Conservation (phyloP, 2,888 invertebrate species). For the Drosophila multiciliata region DNA sequence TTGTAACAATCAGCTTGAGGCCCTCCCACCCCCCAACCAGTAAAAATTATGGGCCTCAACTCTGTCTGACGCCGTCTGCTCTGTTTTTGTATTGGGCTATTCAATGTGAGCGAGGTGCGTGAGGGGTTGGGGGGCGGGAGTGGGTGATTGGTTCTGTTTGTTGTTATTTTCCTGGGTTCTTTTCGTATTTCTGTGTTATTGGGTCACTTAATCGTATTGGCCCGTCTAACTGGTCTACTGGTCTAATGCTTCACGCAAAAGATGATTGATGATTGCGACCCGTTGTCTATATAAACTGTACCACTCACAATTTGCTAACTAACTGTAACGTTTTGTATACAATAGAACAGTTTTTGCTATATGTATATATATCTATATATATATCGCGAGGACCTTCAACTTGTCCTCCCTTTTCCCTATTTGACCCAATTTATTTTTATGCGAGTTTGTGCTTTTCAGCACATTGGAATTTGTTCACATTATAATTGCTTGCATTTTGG, state of each 20-base stretch:
- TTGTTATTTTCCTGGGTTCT: slow-evolving; percentile 27
- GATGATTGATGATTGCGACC: slow-evolving; percentile 68
- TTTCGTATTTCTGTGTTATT: slow-evolving; percentile 47
- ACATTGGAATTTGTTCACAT: slow-evolving; percentile 30
- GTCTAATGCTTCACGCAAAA: slow-evolving; percentile 48
- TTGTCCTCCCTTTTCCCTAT: slow-evolving; percentile 25
- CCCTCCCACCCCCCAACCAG: background rate
- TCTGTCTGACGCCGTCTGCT: slow-evolving; percentile 7
- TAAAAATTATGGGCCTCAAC: slow-evolving; percentile 19
- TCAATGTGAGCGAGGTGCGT: background rate
- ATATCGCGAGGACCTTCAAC: slow-evolving; percentile 54
- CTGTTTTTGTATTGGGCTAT: background rate
- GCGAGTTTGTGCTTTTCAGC: slow-evolving; percentile 13
- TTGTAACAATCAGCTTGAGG: slow-evolving; percentile 24
- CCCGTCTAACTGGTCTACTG: slow-evolving; percentile 17
- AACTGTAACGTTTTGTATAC: slow-evolving; percentile 30
- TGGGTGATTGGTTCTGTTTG: background rate
- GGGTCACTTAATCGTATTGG: slow-evolving; percentile 62
- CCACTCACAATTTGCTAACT: slow-evolving; percentile 24
- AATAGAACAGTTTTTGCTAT: slow-evolving; percentile 12
- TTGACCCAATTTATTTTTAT: slow-evolving; percentile 62
- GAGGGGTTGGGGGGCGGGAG: background rate
- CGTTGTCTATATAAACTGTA: slow-evolving; percentile 39
- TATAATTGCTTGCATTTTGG: slow-evolving; percentile 48
- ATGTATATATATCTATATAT: background rate